Evolutionary conservation across 1,140 invertebrate species (phyloP).

Genomic region (Rhopalosiphum padi): DNA sequence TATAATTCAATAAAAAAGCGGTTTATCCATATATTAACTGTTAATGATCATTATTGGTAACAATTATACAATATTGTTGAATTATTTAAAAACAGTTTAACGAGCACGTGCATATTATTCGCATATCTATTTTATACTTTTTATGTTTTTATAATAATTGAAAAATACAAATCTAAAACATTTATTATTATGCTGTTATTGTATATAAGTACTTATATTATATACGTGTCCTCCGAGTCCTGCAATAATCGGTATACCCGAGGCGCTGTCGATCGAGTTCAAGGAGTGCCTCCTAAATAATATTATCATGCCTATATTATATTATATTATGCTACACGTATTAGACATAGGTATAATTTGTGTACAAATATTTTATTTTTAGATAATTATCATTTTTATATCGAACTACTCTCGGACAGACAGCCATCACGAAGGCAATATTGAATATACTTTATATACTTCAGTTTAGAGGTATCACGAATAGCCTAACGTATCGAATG

Average conservation of each 20-base stretch:
- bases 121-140: neutral
- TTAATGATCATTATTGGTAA: too few relatives aligned
- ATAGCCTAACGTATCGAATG: neutral
- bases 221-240: neutral
- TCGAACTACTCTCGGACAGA: neutral
- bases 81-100: neutral
- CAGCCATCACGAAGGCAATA: neutral
- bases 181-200: neutral
- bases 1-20: neutral
- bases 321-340: neutral
- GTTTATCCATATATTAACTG: too few relatives aligned
- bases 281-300: neutral
- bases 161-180: neutral
- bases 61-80: too few relatives aligned
- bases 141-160: neutral
- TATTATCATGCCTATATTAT: neutral
- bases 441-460: neutral
- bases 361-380: neutral
- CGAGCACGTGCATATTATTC: neutral
- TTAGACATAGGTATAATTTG: neutral
- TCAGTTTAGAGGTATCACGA: neutral
- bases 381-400: slow-evolving; percentile 9
- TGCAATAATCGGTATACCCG: slow-evolving; percentile 5
- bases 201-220: neutral
- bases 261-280: neutral